Conservation (phyloP, 2,113 vertebrate species). For the zebrafish (Danio rerio) region GRCz12tu NC_133187.1:12344001-12344500, state of each 20-base stretch:
- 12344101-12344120: slow-evolving; percentile 26
- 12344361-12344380: neutral
- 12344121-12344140: slow-evolving; percentile 31
- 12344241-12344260: neutral
- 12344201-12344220: neutral
- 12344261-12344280: neutral
- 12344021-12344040: neutral
- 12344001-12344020: slow-evolving; percentile 1
- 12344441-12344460: no score
- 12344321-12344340: neutral
- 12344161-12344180: neutral
- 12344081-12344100: slow-evolving; percentile 6
- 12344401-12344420: no score
- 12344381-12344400: neutral
- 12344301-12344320: neutral
- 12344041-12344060: slow-evolving; percentile 21
- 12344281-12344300: neutral
- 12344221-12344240: neutral
- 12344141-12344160: neutral
- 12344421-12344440: no score
- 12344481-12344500: no score
- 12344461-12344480: no score
- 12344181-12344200: slow-evolving; percentile 9
- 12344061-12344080: slow-evolving; percentile 1
- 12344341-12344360: neutral